A percentile compares a stretch with the other conserved stretches of the same genome.
Evolutionary conservation across 2,888 invertebrate species (phyloP).

Genomic region (Campaea margaritaria): DNA sequence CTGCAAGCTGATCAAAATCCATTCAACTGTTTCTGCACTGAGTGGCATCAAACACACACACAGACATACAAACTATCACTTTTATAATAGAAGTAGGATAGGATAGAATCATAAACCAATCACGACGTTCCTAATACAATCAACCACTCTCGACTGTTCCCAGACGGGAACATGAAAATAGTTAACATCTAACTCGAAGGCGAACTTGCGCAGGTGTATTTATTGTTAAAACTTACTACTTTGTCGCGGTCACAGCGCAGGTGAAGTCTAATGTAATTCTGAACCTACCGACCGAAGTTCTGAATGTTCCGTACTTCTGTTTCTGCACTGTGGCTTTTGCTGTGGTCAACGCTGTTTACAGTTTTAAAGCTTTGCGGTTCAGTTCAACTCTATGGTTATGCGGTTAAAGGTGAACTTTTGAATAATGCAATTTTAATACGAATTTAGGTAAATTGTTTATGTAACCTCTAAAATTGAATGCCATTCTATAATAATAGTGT

Average conservation of each 20-base stretch:
- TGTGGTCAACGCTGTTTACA: conserved; percentile 19
- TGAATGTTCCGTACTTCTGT: conserved; percentile 12
- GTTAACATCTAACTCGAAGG: conserved; percentile 14
- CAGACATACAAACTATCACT: too few species aligned
- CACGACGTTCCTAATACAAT: too few species aligned
- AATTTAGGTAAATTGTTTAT: too few species aligned
- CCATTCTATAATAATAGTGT: too few species aligned
- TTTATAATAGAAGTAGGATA: too few species aligned
- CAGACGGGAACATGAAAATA: conserved; percentile 16
- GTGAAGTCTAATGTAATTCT: conserved; percentile 33
- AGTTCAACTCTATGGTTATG: conserved; percentile 9
- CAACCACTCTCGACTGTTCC: too few species aligned
- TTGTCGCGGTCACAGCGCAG: conserved; percentile 34
- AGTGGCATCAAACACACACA: neutral
- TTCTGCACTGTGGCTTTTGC: conserved; percentile 11
- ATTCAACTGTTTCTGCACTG: too few species aligned
- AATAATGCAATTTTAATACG: neutral
- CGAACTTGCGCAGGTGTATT: conserved; percentile 14
- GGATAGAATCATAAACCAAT: too few species aligned
- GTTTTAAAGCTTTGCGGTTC: conserved; percentile 17
- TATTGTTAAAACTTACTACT: conserved; percentile 32
- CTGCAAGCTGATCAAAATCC: too few species aligned
- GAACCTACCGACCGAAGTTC: conserved; percentile 11
- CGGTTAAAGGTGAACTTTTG: conserved; percentile 8
- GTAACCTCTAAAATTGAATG: too few species aligned